Conservation (phyloP, 2,797 vertebrate genomes). For the Selene dorsalis region DNA sequence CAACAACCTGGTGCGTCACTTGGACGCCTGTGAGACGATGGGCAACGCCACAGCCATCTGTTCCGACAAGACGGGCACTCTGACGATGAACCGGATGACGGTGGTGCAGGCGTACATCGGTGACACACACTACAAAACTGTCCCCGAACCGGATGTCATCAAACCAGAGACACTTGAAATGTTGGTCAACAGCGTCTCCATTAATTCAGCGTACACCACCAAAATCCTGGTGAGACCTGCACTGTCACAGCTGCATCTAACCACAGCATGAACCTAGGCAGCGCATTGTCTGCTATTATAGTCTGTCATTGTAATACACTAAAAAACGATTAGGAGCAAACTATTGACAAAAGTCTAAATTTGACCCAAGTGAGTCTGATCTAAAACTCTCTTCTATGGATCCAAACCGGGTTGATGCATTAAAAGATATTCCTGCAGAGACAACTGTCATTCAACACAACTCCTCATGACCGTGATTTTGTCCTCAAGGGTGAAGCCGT, state of each 20-base stretch:
- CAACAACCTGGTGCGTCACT: slow-evolving; percentile 96
- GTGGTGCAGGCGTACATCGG: slow-evolving; percentile 94
- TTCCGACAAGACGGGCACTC: slow-evolving; percentile 96
- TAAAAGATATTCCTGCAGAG: too few species aligned
- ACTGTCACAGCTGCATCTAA: neutral
- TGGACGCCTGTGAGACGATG: slow-evolving; percentile 99
- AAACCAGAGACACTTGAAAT: slow-evolving; percentile 86
- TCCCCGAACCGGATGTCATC: slow-evolving; percentile 90
- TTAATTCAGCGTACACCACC: slow-evolving; percentile 97
- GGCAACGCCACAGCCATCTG: slow-evolving; percentile 98
- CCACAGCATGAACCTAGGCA: neutral
- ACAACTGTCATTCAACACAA: too few species aligned
- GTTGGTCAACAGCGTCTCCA: slow-evolving; percentile 92
- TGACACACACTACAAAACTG: slow-evolving; percentile 85
- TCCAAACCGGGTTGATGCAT: too few species aligned
- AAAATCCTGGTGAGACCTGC: slow-evolving; percentile 91
- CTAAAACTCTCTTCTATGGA: too few species aligned
- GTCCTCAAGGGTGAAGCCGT: too few species aligned
- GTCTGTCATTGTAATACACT: too few species aligned
- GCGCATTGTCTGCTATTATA: too few species aligned
- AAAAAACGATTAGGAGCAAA: too few species aligned
- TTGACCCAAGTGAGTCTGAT: too few species aligned
- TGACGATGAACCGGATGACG: slow-evolving; percentile 99
- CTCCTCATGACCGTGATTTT: too few species aligned
- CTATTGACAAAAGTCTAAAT: too few species aligned